Evolutionary conservation across 2,113 vertebrate genomes (phyloP).

Genomic region (Myodes glareolus): DNA sequence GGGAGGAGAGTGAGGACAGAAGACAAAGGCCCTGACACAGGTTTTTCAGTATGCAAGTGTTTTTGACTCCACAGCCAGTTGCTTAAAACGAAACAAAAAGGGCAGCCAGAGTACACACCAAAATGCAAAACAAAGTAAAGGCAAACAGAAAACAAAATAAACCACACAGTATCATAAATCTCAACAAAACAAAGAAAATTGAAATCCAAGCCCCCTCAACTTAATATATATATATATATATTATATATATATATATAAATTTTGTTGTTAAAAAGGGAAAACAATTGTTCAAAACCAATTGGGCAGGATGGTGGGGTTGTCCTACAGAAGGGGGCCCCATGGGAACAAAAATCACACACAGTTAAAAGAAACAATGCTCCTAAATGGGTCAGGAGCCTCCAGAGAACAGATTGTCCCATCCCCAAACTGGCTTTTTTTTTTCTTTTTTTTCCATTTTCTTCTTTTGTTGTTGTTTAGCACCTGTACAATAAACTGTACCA

Average conservation of each 20-base stretch:
- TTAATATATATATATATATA: background rate
- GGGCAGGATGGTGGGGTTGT: conserved; percentile 70
- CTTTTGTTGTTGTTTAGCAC: conserved; percentile 92
- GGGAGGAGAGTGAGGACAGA: conserved; percentile 60
- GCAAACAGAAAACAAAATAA: conserved; percentile 72
- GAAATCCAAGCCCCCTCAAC: conserved; percentile 73
- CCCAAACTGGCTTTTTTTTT: conserved; percentile 80
- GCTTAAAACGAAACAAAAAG: conserved; percentile 87
- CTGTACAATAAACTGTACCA: conserved; percentile 99
- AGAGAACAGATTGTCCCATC: conserved; percentile 84
- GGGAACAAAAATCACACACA: conserved; percentile 85
- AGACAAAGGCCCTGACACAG: conserved; percentile 86
- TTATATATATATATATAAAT: conserved; percentile 9
- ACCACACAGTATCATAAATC: conserved; percentile 72
- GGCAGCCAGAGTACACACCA: conserved; percentile 87
- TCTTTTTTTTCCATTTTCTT: conserved; percentile 86
- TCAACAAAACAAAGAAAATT: conserved; percentile 66
- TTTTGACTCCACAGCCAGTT: conserved; percentile 89
- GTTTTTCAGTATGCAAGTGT: conserved; percentile 90
- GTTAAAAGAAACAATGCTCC: conserved; percentile 85
- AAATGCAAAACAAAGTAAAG: conserved; percentile 81
- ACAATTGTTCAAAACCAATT: conserved; percentile 78
- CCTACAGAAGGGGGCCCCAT: conserved; percentile 75
- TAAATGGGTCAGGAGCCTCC: conserved; percentile 72
- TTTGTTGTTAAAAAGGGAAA: conserved; percentile 65